Conservation (phyloP, 1,140 invertebrate genomes). For the Euura lappo region DNA sequence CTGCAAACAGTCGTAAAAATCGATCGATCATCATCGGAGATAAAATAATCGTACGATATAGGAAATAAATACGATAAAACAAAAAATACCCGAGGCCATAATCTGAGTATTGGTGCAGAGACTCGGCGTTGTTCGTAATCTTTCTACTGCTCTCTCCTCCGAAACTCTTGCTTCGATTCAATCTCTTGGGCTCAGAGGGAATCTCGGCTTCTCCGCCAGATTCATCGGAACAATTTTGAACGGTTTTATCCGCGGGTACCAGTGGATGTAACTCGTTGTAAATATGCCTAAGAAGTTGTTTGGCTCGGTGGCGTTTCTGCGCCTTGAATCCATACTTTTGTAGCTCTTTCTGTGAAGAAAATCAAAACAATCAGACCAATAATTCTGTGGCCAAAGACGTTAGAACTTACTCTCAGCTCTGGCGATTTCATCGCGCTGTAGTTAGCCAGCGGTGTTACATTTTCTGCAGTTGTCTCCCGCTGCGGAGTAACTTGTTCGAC, state of each 20-base stretch:
- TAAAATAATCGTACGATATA: too few species aligned
- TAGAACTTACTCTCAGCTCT: conserved; percentile 48
- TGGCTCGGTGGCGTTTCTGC: conserved; percentile 52
- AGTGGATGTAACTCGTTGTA: conserved; percentile 57
- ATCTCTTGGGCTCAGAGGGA: conserved; percentile 2
- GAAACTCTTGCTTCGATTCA: not conserved
- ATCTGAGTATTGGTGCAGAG: not conserved
- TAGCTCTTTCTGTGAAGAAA: conserved; percentile 52
- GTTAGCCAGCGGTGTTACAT: conserved; percentile 49
- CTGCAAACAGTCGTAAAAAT: conserved; percentile 16
- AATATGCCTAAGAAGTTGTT: conserved; percentile 56
- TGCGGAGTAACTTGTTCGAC: not conserved
- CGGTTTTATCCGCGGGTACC: conserved; percentile 13
- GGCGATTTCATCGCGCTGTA: conserved; percentile 53
- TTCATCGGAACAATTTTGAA: not conserved
- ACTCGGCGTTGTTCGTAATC: not conserved
- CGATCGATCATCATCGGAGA: too few species aligned
- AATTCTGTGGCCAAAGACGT: not conserved
- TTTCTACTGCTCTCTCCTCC: not conserved
- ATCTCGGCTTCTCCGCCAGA: conserved; percentile 8
- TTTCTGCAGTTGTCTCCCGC: not conserved
- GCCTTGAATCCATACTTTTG: conserved; percentile 57
- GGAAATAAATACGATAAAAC: too few species aligned
- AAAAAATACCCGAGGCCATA: not conserved
- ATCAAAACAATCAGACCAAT: conserved; percentile 25